These are phyloP conservation scores for Conchocele bisecta DNA, from an alignment of 2,888 invertebrate species.

Conservation along the genomic window DNA sequence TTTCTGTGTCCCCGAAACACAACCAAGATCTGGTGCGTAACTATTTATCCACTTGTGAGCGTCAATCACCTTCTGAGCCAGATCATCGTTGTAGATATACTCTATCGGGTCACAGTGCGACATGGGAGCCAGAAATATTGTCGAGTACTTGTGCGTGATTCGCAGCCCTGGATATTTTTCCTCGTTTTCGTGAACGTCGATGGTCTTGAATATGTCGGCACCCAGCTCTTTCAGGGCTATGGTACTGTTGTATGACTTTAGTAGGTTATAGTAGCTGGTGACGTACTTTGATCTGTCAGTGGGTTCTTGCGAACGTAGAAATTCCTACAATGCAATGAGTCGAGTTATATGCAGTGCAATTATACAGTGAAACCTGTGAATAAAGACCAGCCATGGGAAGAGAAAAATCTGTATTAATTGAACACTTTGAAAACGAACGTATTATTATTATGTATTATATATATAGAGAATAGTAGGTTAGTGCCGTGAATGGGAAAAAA, in stretches of 20 bases:
- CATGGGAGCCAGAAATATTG: slow-evolving; percentile 82
- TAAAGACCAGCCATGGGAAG: too few species aligned
- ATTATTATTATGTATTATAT: too few species aligned
- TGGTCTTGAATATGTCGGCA: slow-evolving; percentile 73
- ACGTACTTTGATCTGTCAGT: slow-evolving; percentile 70
- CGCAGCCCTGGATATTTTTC: slow-evolving; percentile 77
- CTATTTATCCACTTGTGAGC: slow-evolving; percentile 83
- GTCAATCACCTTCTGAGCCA: slow-evolving; percentile 81
- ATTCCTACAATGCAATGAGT: slow-evolving; percentile 77
- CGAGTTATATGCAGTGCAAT: too few species aligned
- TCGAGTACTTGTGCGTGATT: slow-evolving; percentile 82
- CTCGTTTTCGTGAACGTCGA: slow-evolving; percentile 77
- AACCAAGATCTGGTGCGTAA: slow-evolving; percentile 75
- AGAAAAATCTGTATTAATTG: too few species aligned
- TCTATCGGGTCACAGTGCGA: slow-evolving; percentile 83
- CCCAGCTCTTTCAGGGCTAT: slow-evolving; percentile 66
- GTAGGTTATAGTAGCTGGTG: slow-evolving; percentile 82
- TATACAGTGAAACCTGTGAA: too few species aligned
- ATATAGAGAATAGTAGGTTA: too few species aligned
- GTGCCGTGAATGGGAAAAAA: too few species aligned
- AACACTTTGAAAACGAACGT: too few species aligned
- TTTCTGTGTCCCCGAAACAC: slow-evolving; percentile 72
- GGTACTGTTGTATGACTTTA: slow-evolving; percentile 82
- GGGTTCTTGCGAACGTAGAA: slow-evolving; percentile 81
- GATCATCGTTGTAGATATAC: slow-evolving; percentile 82